Evolutionary conservation across 1,140 invertebrate genomes (phyloP).

Genomic region (Dermatophagoides farinae): DNA sequence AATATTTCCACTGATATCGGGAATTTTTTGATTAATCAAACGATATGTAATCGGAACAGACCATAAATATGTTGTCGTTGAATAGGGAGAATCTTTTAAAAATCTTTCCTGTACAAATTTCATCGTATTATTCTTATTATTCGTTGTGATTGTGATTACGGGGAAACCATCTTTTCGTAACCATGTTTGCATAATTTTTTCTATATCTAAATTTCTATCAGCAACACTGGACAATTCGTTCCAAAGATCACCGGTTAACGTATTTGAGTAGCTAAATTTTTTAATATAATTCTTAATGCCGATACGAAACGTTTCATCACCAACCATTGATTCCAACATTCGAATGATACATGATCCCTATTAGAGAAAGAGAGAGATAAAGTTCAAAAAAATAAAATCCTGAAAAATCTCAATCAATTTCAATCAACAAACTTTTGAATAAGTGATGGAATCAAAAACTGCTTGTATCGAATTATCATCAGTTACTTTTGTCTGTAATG

Average conservation of each 20-base stretch:
- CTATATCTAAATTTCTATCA: conserved; percentile 30
- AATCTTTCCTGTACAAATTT: conserved; percentile 7
- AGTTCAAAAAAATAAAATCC: not conserved
- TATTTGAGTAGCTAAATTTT: conserved; percentile 68
- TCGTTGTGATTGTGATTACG: conserved; percentile 29
- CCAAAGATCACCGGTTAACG: conserved; percentile 89
- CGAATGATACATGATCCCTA: conserved; percentile 7
- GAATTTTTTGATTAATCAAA: not conserved
- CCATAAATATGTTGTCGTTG: not conserved
- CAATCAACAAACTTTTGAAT: conserved; percentile 21
- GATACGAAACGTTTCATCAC: conserved; percentile 54
- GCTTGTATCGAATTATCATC: conserved; percentile 27
- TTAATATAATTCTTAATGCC: conserved; percentile 84
- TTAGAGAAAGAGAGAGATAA: conserved; percentile 16
- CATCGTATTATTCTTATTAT: not conserved
- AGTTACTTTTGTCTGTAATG: conserved; percentile 45
- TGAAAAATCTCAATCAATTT: not conserved
- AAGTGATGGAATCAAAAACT: conserved; percentile 31
- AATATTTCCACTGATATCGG: not conserved
- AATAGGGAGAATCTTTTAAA: not conserved
- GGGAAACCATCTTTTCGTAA: conserved; percentile 82
- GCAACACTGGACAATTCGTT: conserved; percentile 50
- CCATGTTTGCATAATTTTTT: conserved; percentile 81
- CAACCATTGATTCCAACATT: conserved; percentile 10
- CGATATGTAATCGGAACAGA: conserved; percentile 6